Conservation (phyloP, 2,113 vertebrate genomes). For the Phalacrocorax carbo region DNA sequence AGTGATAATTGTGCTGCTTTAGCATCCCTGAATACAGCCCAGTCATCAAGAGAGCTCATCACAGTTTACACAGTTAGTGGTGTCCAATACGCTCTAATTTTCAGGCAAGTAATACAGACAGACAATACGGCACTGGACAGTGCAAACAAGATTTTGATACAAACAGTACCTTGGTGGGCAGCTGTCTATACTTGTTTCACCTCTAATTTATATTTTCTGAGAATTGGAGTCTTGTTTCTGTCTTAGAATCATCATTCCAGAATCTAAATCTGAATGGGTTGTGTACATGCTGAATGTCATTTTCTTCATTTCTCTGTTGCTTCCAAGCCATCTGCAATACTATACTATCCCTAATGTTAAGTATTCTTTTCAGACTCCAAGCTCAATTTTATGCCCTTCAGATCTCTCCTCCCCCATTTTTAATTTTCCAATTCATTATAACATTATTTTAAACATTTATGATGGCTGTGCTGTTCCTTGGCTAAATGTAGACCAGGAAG, state of each 20-base stretch:
- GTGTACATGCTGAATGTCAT: not conserved
- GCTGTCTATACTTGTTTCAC: not conserved
- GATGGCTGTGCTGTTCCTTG: not conserved
- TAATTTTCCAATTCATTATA: not conserved
- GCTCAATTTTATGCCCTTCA: not conserved
- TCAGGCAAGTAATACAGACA: no score
- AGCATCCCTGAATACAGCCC: not conserved
- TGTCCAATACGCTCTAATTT: not conserved
- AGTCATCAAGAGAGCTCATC: not conserved
- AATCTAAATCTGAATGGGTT: not conserved
- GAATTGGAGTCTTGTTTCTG: not conserved
- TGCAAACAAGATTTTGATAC: not conserved
- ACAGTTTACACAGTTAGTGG: rapidly evolving
- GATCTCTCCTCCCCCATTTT: not conserved
- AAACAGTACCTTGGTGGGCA: not conserved
- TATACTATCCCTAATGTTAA: not conserved
- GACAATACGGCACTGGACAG: not conserved
- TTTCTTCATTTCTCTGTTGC: not conserved
- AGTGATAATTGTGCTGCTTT: not conserved
- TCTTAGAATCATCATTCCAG: not conserved
- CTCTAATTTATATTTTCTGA: not conserved
- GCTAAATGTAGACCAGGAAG: not conserved
- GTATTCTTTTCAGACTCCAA: not conserved
- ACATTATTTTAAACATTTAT: not conserved
- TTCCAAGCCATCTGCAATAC: not conserved